Evolutionary conservation across 1,140 invertebrate species (phyloP).

Genomic region (Bactericera cockerelli): DNA sequence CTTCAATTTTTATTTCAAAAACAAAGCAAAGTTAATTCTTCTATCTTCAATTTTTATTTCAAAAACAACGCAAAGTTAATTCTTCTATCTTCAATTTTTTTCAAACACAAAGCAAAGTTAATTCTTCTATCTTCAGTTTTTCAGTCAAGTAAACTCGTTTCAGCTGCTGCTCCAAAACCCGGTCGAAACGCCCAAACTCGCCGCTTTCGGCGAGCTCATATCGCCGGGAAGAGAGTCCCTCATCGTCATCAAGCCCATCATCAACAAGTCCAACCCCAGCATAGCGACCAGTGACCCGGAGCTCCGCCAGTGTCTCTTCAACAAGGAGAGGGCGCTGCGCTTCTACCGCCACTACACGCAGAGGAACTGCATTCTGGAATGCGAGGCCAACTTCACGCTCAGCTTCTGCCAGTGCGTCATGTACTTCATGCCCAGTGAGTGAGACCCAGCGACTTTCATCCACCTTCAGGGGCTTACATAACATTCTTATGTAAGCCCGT

Average conservation of each 20-base stretch:
- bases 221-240: conserved; percentile 49
- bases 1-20: no score
- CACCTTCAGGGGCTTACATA: no score
- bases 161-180: conserved; percentile 55
- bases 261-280: conserved; percentile 40
- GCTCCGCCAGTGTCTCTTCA: conserved; percentile 54
- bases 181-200: conserved; percentile 56
- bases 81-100: no score
- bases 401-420: conserved; percentile 44
- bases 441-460: no score
- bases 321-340: conserved; percentile 45
- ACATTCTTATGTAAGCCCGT: no score
- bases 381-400: conserved; percentile 46
- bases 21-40: no score
- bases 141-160: no score
- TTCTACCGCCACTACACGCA: conserved; percentile 61
- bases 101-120: no score
- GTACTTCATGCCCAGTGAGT: conserved; percentile 51
- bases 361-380: conserved; percentile 52
- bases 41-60: no score
- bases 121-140: neutral
- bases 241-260: conserved; percentile 44
- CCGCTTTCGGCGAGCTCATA: conserved; percentile 50
- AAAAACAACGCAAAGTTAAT: no score
- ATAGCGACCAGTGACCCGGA: conserved; percentile 36